Evolutionary conservation across 1,140 invertebrate species (phyloP).

Genomic region (Psix sp.): DNA sequence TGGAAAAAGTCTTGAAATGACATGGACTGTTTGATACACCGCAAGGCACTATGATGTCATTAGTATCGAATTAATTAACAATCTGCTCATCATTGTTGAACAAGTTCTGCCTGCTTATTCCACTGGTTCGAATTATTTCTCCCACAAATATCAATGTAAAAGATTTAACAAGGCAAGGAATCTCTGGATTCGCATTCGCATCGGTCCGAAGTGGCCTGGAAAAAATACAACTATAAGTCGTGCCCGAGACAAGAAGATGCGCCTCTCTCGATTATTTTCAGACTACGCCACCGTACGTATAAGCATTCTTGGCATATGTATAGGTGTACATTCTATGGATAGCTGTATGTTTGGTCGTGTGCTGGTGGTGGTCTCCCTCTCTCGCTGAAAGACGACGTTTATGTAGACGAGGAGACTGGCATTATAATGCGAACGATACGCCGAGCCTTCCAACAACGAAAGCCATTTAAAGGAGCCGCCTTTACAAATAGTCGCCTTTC

Average conservation of each 20-base stretch:
- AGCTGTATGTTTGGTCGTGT: conserved; percentile 21
- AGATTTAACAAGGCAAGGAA: conserved; percentile 52
- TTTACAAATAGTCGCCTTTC: conserved; percentile 58
- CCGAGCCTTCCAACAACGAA: conserved; percentile 56
- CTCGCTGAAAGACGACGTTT: conserved; percentile 48
- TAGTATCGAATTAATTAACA: conserved; percentile 28
- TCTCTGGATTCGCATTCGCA: conserved; percentile 47
- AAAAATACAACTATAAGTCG: conserved; percentile 54
- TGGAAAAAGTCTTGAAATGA: no score
- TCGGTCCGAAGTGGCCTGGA: conserved; percentile 19
- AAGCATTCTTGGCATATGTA: conserved; percentile 12
- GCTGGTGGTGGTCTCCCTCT: conserved; percentile 54
- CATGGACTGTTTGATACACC: no score
- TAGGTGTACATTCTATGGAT: conserved; percentile 21
- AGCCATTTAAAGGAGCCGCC: conserved; percentile 59
- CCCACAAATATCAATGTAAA: conserved; percentile 53
- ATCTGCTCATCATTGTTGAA: conserved; percentile 18
- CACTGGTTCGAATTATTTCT: conserved; percentile 23
- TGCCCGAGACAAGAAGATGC: conserved; percentile 55
- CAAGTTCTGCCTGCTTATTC: conserved; percentile 15
- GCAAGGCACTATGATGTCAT: no score
- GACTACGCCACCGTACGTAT: conserved; percentile 29
- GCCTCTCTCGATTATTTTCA: conserved; percentile 52
- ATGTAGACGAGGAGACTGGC: conserved; percentile 55
- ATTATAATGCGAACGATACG: conserved; percentile 59